phyloP scores from a whole-genome alignment of 2,113 vertebrate species.

The Oceanites oceanicus region DNA sequence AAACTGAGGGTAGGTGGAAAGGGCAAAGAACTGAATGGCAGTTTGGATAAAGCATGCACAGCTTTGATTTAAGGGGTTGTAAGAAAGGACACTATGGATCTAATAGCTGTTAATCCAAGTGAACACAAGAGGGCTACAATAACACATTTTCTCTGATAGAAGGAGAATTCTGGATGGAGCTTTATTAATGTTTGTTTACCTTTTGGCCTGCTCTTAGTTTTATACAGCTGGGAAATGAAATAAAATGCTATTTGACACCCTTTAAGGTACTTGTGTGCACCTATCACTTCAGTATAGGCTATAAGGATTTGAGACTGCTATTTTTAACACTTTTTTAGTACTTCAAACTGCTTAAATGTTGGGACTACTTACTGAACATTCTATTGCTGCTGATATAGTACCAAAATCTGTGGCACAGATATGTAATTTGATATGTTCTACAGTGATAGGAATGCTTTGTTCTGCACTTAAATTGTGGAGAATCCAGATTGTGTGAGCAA shows the following conservation, averaged over 20 bases:
- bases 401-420: not conserved
- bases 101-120: not conserved
- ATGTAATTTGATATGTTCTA: not conserved
- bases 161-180: not conserved
- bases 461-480: not conserved
- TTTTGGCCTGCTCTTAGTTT: not conserved
- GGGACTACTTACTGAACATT: not conserved
- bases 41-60: not conserved
- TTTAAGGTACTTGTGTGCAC: not conserved
- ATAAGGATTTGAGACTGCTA: not conserved
- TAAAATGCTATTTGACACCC: not conserved
- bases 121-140: slow-evolving; percentile 66
- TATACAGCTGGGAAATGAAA: not conserved
- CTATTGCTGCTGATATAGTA: not conserved
- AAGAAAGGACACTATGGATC: not conserved
- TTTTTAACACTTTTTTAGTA: not conserved
- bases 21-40: not conserved
- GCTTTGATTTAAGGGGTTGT: not conserved
- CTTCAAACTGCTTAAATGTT: not conserved
- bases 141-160: not conserved
- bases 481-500: not conserved
- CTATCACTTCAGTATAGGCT: not conserved
- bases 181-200: not conserved
- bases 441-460: not conserved
- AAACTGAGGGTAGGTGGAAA: not conserved